Evolutionary conservation across 2,888 invertebrate genomes (phyloP), one percentile per base, ranked within the genome.

Genomic region (Cephus sareptanus): DNA sequence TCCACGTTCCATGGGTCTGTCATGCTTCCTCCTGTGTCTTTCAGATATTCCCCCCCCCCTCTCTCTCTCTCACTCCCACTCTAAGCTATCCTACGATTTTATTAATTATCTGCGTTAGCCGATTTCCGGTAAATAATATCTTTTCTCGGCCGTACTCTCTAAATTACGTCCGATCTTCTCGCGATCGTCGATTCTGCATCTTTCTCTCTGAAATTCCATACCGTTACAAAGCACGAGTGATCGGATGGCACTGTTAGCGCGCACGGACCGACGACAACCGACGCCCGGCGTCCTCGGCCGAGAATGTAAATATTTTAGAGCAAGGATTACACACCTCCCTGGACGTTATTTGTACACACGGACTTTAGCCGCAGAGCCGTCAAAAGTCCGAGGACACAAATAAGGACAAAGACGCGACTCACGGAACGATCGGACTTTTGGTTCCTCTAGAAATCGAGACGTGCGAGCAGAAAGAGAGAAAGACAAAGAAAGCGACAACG

Each of bases 71-170:
- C 31, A 33, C 31, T 71, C 71, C 15, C 33, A 33, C 31, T 71
- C 87, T 90, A 91, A 90, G 90, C 90, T 89, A 90, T 87, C 90
- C 90, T 90, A 89, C 89, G 88, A 87, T 71, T 71, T 33, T 71
- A 71, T 30, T 33, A 34, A 31, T 71, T 31, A 33, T 31, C 71
- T 23, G 71, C 33, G 71, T 71, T 31, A 31, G 31, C 31, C 71
- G 71, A 71, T 15, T 31, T 3, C 9, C 56, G 56, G 0, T 31
- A 15, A 37, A 37, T 37, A 37, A 71, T 71, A 9, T 31, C n/a
- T 71, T 9, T 15, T 71, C 71, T 12, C 23, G 13, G 34, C 4
- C 33, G 23, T 33, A 71, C 56, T 56, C 56, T 56, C 23, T 23
- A 6, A 11, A 0, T 33, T 23, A 11, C 4, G 37, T 71, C 12